Percentiles rank a stretch among this genome's conserved stretches.
These are phyloP conservation scores for Scolopax bukidnonensis DNA, from an alignment of 2,797 vertebrate genomes.

Conservation along the genomic window DNA sequence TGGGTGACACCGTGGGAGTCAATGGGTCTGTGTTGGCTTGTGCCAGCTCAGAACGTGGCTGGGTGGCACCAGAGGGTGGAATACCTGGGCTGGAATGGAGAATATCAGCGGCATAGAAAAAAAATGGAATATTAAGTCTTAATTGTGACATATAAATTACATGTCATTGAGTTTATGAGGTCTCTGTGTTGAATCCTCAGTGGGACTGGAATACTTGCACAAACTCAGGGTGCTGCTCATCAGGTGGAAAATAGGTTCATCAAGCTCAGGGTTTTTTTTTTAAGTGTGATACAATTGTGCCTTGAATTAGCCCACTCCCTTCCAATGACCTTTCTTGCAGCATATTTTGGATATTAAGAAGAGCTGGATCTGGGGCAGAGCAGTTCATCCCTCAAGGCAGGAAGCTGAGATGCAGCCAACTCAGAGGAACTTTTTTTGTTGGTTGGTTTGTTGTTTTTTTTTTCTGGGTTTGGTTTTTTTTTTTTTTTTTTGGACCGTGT, in stretches of 20 bases:
- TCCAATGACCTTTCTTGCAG: slow-evolving; percentile 34
- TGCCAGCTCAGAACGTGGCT: neutral
- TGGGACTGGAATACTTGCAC: neutral
- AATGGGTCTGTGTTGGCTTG: fast-evolving
- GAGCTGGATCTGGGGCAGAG: slow-evolving; percentile 8
- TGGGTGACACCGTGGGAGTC: neutral
- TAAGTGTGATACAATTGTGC: neutral
- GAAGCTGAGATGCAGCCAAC: slow-evolving; percentile 29
- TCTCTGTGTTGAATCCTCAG: neutral
- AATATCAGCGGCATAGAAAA: neutral
- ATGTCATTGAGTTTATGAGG: no score
- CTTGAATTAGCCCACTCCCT: neutral
- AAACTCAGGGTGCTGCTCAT: neutral
- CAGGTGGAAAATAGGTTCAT: neutral
- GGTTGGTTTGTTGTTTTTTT: neutral
- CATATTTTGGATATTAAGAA: neutral
- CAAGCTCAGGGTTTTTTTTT: neutral
- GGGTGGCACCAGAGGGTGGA: neutral
- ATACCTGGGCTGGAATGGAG: neutral
- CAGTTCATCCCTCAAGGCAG: slow-evolving; percentile 12
- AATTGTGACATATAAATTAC: no score
- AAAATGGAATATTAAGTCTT: neutral
- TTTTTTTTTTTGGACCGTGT: fast-evolving
- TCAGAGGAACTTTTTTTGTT: neutral
- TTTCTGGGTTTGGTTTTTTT: neutral